Conservation (phyloP, 2,113 vertebrate species). For the Psilopsiagon aurifrons region DNA sequence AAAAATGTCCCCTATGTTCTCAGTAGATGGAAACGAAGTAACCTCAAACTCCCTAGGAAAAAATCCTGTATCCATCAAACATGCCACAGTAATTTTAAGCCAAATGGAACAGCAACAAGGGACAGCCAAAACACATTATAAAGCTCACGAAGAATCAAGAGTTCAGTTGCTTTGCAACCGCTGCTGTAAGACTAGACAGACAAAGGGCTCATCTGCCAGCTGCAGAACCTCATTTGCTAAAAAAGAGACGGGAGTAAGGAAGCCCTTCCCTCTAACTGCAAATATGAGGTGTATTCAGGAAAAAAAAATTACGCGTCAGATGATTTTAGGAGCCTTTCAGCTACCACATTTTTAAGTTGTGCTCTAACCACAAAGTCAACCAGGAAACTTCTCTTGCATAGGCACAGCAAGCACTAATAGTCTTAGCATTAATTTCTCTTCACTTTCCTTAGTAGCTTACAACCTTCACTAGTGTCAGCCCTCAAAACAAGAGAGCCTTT, state of each 20-base stretch:
- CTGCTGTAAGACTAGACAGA: neutral
- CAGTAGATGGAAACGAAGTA: neutral
- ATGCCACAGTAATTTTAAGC: neutral
- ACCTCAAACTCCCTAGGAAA: neutral
- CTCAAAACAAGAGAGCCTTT: neutral
- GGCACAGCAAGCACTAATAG: neutral
- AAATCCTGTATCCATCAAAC: neutral
- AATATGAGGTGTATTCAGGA: neutral
- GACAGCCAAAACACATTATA: neutral
- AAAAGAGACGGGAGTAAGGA: neutral
- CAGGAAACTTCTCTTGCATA: neutral
- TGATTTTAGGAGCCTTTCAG: neutral
- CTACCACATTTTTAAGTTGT: neutral
- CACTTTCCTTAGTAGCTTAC: neutral
- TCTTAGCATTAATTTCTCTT: neutral
- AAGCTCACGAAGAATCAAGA: neutral
- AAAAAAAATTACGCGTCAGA: neutral
- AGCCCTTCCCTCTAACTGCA: neutral
- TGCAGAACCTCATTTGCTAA: neutral
- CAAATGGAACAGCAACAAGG: neutral
- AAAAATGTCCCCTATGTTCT: neutral
- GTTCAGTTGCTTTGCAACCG: neutral
- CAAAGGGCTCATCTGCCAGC: neutral
- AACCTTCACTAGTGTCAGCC: neutral
- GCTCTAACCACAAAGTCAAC: neutral